phyloP scores from a whole-genome alignment of 2,113 vertebrate species.

The Perognathus longimembris region DNA sequence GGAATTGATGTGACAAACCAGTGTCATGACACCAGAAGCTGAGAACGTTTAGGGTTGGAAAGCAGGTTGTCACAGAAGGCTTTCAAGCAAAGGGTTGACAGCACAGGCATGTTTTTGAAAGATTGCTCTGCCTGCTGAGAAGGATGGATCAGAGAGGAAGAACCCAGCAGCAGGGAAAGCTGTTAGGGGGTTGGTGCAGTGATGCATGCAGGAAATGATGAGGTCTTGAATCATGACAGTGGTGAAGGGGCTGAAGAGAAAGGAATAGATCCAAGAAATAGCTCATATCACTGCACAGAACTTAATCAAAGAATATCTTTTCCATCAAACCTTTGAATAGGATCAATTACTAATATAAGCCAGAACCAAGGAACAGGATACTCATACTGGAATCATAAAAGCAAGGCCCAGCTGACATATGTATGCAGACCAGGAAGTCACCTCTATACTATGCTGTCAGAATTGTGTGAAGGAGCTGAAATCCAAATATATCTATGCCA shows the following conservation, averaged over 20 bases:
- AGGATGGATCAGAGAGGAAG: constrained; percentile 1
- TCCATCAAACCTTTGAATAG: neutral
- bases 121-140: constrained; percentile 48
- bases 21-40: constrained; percentile 39
- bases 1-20: constrained; percentile 18
- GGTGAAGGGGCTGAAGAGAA: neutral
- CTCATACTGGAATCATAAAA: neutral
- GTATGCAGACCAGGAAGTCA: neutral
- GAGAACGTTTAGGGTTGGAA: constrained; percentile 12
- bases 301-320: constrained; percentile 42
- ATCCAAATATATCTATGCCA: constrained; percentile 52
- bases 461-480: neutral
- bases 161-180: neutral
- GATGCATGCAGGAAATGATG: constrained; percentile 2
- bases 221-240: constrained; percentile 43
- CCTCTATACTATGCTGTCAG: constrained; percentile 7
- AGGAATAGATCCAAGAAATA: constrained; percentile 26
- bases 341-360: neutral
- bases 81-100: constrained; percentile 26
- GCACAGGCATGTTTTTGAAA: constrained; percentile 41
- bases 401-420: neutral
- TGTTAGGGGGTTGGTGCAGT: neutral
- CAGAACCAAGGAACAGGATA: neutral
- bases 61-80: neutral
- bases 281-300: constrained; percentile 34